A percentile compares a stretch with the other conserved stretches of the same genome.
Evolutionary conservation across 2,888 invertebrate genomes (phyloP).

Genomic region (Junonia oenone): DNA sequence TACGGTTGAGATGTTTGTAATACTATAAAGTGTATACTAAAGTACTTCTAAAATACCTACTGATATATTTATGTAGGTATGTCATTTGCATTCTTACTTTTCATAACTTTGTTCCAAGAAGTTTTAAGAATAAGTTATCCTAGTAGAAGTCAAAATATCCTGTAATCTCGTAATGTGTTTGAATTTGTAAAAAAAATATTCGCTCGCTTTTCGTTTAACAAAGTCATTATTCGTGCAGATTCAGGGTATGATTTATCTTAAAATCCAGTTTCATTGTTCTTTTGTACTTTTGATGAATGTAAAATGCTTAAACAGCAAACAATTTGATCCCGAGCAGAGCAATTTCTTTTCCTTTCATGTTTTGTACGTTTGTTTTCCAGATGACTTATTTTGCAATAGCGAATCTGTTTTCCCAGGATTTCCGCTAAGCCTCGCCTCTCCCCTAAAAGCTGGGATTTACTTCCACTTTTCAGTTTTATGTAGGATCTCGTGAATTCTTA

Average conservation of each 20-base stretch:
- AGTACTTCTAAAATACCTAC: neutral
- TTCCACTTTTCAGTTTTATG: slow-evolving; percentile 51
- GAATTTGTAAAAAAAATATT: too few relatives aligned
- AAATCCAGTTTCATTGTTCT: neutral
- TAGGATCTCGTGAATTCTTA: slow-evolving; percentile 33
- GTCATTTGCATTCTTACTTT: too few relatives aligned
- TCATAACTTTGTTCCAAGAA: too few relatives aligned
- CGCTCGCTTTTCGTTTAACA: too few relatives aligned
- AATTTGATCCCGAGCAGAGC: slow-evolving; percentile 16
- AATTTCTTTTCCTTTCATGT: slow-evolving; percentile 13
- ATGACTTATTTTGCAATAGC: slow-evolving; percentile 33
- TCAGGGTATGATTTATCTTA: neutral
- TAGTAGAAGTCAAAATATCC: too few relatives aligned
- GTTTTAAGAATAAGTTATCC: too few relatives aligned
- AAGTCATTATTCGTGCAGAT: too few relatives aligned
- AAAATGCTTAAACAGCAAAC: slow-evolving; percentile 15
- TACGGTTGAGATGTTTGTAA: neutral
- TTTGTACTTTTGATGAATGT: slow-evolving; percentile 6
- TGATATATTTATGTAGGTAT: too few relatives aligned
- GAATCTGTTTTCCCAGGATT: slow-evolving; percentile 38
- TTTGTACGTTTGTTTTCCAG: slow-evolving; percentile 26
- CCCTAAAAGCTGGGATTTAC: slow-evolving; percentile 44
- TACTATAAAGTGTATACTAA: neutral
- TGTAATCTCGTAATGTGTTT: too few relatives aligned
- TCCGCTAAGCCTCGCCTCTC: slow-evolving; percentile 37